Conservation (phyloP, 2,797 vertebrate species). For the Poecile montanus region DNA sequence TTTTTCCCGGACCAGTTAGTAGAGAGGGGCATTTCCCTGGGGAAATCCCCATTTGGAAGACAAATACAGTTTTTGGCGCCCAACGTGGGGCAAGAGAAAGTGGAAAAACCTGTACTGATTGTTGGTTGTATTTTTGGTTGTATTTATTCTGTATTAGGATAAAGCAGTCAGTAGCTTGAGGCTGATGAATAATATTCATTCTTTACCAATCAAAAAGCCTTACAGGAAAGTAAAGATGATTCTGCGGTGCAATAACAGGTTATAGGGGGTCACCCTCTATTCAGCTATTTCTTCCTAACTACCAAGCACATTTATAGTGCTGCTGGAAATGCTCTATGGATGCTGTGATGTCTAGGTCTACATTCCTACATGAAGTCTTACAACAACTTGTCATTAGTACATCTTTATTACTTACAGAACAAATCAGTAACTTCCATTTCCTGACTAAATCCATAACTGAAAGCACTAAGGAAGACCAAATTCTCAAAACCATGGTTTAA, state of each 20-base stretch:
- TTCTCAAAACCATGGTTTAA: not conserved
- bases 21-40: no score
- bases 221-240: not conserved
- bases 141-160: no score
- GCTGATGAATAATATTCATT: not conserved
- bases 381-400: not conserved
- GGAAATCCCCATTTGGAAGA: no score
- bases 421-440: not conserved
- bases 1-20: no score
- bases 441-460: not conserved
- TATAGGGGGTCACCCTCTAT: not conserved
- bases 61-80: no score
- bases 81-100: no score
- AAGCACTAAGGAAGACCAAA: not conserved
- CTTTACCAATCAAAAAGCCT: not conserved
- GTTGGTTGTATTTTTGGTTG: no score
- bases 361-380: not conserved
- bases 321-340: not conserved
- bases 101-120: no score
- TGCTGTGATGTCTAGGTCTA: not conserved
- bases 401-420: not conserved
- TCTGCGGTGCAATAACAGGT: not conserved
- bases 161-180: no score
- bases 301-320: not conserved
- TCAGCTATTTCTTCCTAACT: not conserved